Conservation (phyloP, 1,140 invertebrate species). For the Polyergus mexicanus region DNA sequence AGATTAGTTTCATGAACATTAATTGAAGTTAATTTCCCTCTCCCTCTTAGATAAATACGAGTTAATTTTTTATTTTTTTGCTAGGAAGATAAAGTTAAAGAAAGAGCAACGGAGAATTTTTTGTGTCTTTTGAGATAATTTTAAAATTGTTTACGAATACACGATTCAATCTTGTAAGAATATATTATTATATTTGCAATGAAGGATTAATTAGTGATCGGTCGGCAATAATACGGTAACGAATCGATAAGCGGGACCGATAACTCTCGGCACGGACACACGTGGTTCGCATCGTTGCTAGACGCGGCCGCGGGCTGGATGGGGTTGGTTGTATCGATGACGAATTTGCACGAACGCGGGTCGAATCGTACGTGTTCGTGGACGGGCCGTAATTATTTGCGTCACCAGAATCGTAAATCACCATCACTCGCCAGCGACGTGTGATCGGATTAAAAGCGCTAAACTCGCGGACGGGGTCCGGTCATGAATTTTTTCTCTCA, state of each 20-base stretch:
- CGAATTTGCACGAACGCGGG: slow-evolving; percentile 65
- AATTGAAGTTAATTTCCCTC: not conserved
- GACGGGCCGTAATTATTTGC: slow-evolving; percentile 67
- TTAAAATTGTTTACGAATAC: not conserved
- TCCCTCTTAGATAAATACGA: not conserved
- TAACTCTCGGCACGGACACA: slow-evolving; percentile 55
- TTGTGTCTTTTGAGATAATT: not conserved
- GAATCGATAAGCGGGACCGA: slow-evolving; percentile 68
- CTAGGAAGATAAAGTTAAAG: not conserved
- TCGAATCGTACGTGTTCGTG: slow-evolving; percentile 48
- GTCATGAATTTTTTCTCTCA: slow-evolving; percentile 31
- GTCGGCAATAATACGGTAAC: slow-evolving; percentile 57
- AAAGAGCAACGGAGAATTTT: not conserved
- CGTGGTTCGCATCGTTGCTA: slow-evolving; percentile 60
- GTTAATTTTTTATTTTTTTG: not conserved
- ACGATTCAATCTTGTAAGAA: not conserved
- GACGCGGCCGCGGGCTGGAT: slow-evolving; percentile 38
- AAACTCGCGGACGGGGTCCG: not conserved
- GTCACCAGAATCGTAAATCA: slow-evolving; percentile 65
- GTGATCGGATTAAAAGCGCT: slow-evolving; percentile 21
- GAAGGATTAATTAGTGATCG: slow-evolving; percentile 48
- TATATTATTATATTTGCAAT: slow-evolving; percentile 1
- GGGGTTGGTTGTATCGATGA: slow-evolving; percentile 70
- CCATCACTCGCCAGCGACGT: slow-evolving; percentile 14
- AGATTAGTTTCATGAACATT: not conserved